Evolutionary conservation across 2,797 vertebrate species (phyloP).

Genomic region (Pachyuromys duprasi): DNA sequence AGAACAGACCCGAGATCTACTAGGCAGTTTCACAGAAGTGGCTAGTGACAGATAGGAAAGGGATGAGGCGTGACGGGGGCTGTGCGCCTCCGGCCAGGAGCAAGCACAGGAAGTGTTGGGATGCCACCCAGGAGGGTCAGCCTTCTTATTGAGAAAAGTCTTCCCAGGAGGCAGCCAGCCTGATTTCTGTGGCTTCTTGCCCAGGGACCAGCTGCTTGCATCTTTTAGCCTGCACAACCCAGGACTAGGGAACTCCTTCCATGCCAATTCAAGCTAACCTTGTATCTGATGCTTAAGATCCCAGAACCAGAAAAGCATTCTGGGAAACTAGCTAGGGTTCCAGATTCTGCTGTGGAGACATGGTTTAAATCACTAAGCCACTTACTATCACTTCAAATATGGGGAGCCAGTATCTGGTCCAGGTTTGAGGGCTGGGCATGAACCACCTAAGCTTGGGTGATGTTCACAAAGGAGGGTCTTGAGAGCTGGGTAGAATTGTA

Average conservation of each 20-base stretch:
- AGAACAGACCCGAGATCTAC: not conserved
- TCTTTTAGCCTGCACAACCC: not conserved
- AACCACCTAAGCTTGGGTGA: not conserved
- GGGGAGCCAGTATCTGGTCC: not conserved
- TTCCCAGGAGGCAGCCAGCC: not conserved
- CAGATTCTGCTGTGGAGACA: not conserved
- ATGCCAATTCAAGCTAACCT: not conserved
- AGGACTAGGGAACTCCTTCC: not conserved
- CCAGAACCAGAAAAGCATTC: not conserved
- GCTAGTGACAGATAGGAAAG: not conserved
- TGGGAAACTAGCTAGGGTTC: not conserved
- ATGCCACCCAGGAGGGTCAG: not conserved
- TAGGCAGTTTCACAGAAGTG: not conserved
- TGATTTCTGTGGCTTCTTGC: not conserved
- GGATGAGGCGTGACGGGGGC: accelerated
- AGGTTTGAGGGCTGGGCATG: accelerated
- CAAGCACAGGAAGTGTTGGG: not conserved
- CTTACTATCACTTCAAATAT: accelerated
- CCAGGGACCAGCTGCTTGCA: accelerated
- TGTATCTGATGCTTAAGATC: not conserved
- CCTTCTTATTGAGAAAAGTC: not conserved
- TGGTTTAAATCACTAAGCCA: not conserved
- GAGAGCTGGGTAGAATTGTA: not conserved
- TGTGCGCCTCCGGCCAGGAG: not conserved
- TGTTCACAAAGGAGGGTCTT: not conserved